These are phyloP conservation scores for Sebastes iracundus DNA, from an alignment of 2,797 vertebrate species.

Conservation along the genomic window DNA sequence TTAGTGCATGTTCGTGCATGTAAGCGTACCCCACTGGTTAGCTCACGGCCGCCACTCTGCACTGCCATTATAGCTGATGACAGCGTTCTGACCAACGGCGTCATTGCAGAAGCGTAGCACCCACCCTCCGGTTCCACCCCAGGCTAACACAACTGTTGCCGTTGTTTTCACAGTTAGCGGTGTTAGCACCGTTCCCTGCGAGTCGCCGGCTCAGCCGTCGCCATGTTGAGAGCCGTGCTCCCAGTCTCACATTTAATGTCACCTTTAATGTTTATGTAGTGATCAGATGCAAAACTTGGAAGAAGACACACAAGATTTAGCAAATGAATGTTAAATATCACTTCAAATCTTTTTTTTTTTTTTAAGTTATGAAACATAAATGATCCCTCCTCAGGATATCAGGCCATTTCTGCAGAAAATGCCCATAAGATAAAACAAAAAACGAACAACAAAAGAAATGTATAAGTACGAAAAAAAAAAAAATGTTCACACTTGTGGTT, in stretches of 20 bases:
- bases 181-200: too few relatives aligned
- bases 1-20: too few relatives aligned
- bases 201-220: too few relatives aligned
- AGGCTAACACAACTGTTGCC: too few relatives aligned
- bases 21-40: too few relatives aligned
- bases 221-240: too few relatives aligned
- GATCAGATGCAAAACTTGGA: background rate
- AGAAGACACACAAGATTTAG: background rate
- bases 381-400: background rate
- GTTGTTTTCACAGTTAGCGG: too few relatives aligned
- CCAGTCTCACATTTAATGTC: too few relatives aligned
- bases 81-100: fast-evolving
- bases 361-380: background rate
- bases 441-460: background rate
- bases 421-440: background rate
- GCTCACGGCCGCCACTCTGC: too few relatives aligned
- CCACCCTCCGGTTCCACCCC: too few relatives aligned
- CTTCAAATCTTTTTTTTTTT: background rate
- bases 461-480: too few relatives aligned
- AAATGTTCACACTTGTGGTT: background rate
- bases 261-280: fast-evolving
- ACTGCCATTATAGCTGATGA: fast-evolving
- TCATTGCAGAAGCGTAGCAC: too few relatives aligned
- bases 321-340: background rate
- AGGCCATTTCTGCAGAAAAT: background rate